Conservation (phyloP, 2,113 vertebrate species). For the Perognathus longimembris region DNA sequence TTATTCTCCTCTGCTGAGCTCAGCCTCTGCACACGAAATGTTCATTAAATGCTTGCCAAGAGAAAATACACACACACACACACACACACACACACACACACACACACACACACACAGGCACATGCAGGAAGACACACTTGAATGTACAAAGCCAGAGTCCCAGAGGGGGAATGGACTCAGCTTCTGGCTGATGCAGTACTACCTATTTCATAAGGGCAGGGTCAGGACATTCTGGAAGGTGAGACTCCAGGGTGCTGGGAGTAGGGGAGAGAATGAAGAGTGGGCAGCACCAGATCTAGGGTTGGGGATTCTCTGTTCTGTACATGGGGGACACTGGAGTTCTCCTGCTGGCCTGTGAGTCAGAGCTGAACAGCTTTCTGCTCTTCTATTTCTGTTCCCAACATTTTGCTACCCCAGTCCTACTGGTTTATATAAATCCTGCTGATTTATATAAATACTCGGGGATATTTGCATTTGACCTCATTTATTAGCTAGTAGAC, state of each 20-base stretch:
- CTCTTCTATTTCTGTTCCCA: neutral
- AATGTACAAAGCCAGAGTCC: neutral
- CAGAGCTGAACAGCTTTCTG: neutral
- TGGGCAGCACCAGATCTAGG: neutral
- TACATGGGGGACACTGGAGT: neutral
- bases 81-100: neutral
- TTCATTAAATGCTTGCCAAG: neutral
- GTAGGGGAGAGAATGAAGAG: neutral
- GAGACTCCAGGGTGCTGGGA: neutral
- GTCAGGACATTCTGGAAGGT: neutral
- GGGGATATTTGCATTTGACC: neutral
- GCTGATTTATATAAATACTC: neutral
- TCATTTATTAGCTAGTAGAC: neutral
- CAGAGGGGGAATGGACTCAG: neutral
- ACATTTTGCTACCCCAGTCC: neutral
- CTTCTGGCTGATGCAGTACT: rapidly evolving
- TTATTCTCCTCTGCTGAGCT: neutral
- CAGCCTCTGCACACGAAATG: too few relatives aligned
- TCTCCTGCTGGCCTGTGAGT: neutral
- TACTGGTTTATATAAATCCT: neutral
- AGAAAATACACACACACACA: neutral
- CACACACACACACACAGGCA: neutral
- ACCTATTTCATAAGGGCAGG: rapidly evolving
- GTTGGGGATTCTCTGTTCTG: too few relatives aligned
- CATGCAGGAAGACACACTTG: neutral